These are phyloP conservation scores for Girardinichthys multiradiatus DNA, from an alignment of 2,113 vertebrate genomes.

Conservation along the genomic window DNA sequence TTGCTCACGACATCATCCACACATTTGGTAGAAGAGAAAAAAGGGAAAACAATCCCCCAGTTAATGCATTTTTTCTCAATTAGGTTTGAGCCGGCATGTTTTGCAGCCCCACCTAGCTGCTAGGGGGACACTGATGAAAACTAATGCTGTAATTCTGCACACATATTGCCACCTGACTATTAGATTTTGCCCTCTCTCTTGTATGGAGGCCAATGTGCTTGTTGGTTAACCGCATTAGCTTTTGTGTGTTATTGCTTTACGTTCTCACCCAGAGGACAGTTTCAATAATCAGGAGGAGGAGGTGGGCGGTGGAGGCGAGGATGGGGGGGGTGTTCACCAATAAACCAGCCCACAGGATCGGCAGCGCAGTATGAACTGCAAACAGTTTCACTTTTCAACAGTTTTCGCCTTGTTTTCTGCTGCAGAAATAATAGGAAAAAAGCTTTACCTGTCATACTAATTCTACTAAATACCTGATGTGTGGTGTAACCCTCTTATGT, in stretches of 20 bases:
- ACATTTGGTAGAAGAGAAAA: constrained; percentile 35
- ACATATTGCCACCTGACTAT: constrained; percentile 80
- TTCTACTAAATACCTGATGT: not conserved
- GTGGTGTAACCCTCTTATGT: not conserved
- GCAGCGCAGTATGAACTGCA: constrained; percentile 4
- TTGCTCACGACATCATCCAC: constrained; percentile 27
- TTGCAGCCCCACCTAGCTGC: constrained; percentile 64
- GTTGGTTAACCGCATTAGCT: constrained; percentile 78
- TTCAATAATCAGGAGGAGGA: constrained; percentile 67
- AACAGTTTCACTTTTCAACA: constrained; percentile 8
- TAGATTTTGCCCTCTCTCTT: constrained; percentile 79
- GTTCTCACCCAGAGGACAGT: constrained; percentile 75
- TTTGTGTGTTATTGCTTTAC: constrained; percentile 76
- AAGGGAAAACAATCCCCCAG: constrained; percentile 56
- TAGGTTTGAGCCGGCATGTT: constrained; percentile 63
- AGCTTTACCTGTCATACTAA: not conserved
- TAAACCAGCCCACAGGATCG: constrained; percentile 22
- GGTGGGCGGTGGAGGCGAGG: constrained; percentile 5
- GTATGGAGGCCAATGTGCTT: constrained; percentile 73
- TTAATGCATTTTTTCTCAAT: constrained; percentile 68
- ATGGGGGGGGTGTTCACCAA: not conserved
- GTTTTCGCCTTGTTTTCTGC: not conserved
- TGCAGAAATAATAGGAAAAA: not conserved
- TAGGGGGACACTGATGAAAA: constrained; percentile 81
- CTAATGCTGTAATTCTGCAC: constrained; percentile 80